Base-by-base conservation (phyloP, 2,888 invertebrate genomes). In the Sesia bembeciformis region DNA sequence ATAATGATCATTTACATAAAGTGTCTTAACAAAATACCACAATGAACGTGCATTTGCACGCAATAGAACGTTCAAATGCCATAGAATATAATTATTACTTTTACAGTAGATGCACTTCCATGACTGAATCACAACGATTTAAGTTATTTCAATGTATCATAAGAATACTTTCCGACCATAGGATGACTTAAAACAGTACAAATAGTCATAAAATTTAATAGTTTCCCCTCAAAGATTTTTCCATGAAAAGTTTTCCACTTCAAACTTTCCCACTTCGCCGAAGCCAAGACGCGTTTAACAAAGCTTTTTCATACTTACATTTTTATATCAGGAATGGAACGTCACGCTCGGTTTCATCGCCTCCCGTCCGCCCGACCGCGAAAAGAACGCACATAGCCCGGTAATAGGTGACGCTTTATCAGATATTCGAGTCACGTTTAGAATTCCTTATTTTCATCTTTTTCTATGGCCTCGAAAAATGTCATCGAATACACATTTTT, bases 401-500 rank as follows among this genome's bases (percentile, higher is more conserved):
- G 85, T 85, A 85, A 87, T 89, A 88, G 85, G 84, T 83, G 84
- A 77, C 83, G 85, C 76, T 72, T 73, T 67, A 67, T 74, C 72
- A 80, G 68, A 72, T 79, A 88, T 87, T 86, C 86, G 63, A 70
- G 83, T 87, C 89, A 89, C 89, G 89, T 88, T 76, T 76, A 84
- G 77, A 87, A 86, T 89, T 88, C 80, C 87, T 85, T 88, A 89
- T 88, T 88, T 87, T 88, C 88, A 86, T 89, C 86, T 88, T 88
- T 87, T 88, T 84, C 81, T 78, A 82, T 82, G 81, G 80, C 74
- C 81, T 79, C 84, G 81, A 86, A 88, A 88, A 89, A 89, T 88
- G 89, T 86, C 89, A 89, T 89, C 88, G 88, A 89, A 89, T 88
- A 88, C 88, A 84, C 88, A 88, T 88, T 88, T 89, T 84, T 83